These are phyloP conservation scores for Pluvialis apricaria DNA, from an alignment of 2,113 vertebrate genomes.

Conservation along the genomic window DNA sequence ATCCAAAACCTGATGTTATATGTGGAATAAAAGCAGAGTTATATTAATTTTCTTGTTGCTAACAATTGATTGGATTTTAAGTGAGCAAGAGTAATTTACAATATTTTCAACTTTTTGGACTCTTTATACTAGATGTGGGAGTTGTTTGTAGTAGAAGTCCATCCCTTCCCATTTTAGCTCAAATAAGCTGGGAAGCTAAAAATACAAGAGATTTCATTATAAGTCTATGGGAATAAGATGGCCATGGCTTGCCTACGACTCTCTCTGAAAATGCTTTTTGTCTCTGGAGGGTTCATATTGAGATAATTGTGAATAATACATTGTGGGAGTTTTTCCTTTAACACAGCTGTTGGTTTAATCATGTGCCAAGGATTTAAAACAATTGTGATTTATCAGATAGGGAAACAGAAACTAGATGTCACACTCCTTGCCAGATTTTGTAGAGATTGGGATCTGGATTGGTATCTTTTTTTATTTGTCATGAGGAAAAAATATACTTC, in stretches of 20 bases:
- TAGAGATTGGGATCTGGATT: background rate
- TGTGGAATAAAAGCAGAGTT: background rate
- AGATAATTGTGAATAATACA: constrained; percentile 47
- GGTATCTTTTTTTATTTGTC: background rate
- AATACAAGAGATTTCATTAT: background rate
- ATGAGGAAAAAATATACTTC: constrained; percentile 10
- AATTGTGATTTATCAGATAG: constrained; percentile 57
- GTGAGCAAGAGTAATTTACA: background rate
- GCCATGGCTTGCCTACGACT: background rate
- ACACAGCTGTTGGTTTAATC: constrained; percentile 72
- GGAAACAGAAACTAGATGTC: constrained; percentile 7
- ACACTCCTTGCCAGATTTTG: constrained; percentile 1
- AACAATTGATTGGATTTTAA: background rate
- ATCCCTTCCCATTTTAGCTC: background rate
- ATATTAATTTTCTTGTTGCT: background rate
- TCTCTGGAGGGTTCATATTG: constrained; percentile 41
- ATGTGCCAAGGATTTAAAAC: constrained; percentile 65
- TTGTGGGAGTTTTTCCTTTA: constrained; percentile 57
- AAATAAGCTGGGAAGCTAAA: background rate
- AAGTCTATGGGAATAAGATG: constrained; percentile 17
- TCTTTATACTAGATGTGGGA: background rate
- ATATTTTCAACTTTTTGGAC: background rate
- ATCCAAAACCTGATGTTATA: background rate
- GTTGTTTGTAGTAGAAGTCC: background rate
- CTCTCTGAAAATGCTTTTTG: constrained; percentile 23